A percentile compares a stretch with the other conserved stretches of the same genome.
Conservation (phyloP, 2,113 vertebrate genomes). For the Perognathus longimembris region DNA sequence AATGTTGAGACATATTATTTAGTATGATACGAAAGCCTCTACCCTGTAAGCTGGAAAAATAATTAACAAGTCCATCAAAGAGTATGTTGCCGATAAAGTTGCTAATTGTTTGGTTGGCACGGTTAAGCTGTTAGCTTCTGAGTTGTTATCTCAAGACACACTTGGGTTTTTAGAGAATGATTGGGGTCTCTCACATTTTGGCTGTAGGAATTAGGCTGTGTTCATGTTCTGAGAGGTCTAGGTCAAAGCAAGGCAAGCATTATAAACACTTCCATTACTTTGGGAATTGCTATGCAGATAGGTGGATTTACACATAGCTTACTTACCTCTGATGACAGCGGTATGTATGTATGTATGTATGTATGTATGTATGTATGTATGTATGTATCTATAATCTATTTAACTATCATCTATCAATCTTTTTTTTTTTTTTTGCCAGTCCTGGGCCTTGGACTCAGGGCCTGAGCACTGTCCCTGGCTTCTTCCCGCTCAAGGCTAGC, state of each 20-base stretch:
- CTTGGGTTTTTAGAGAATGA: conserved; percentile 31
- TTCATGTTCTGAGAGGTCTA: background rate
- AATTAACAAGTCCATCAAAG: conserved; percentile 34
- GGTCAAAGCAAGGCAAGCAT: background rate
- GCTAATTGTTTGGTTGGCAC: conserved; percentile 21
- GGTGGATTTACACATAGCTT: background rate
- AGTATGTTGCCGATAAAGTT: conserved; percentile 40
- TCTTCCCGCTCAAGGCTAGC: too few relatives aligned
- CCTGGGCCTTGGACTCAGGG: too few relatives aligned
- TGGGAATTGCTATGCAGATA: conserved; percentile 13
- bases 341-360: background rate
- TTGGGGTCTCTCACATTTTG: conserved; percentile 30
- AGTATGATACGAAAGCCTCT: conserved; percentile 29
- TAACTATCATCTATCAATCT: background rate
- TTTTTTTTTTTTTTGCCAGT: too few relatives aligned
- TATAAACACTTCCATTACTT: conserved; percentile 11
- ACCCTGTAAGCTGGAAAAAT: background rate
- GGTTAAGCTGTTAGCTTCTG: conserved; percentile 6
- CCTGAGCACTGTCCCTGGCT: too few relatives aligned
- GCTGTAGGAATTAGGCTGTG: background rate
- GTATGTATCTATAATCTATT: background rate
- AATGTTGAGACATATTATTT: background rate
- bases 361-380: background rate
- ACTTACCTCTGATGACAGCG: background rate
- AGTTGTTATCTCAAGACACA: conserved; percentile 45